Conservation (phyloP, 2,888 invertebrate species). For the Gisinianus flammeolus region DNA sequence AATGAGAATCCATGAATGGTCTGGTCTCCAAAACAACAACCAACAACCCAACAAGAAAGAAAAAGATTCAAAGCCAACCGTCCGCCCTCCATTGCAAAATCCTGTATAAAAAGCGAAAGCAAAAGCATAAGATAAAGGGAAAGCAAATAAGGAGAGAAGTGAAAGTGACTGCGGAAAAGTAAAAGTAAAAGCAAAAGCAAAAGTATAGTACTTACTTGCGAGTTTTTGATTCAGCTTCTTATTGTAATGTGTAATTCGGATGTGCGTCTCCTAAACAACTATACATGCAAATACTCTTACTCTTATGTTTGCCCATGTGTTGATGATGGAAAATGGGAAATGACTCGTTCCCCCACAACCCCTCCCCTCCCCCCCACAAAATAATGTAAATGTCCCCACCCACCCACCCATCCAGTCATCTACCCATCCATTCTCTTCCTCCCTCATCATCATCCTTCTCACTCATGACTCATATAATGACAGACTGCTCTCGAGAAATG, state of each 20-base stretch:
- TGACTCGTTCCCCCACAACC: too few species aligned
- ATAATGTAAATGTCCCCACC: too few species aligned
- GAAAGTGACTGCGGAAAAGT: too few species aligned
- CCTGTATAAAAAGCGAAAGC: not conserved
- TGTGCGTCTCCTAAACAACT: too few species aligned
- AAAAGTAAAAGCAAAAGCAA: too few species aligned
- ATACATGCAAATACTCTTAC: too few species aligned
- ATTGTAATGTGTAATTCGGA: too few species aligned
- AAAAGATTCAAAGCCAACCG: not conserved
- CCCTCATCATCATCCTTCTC: slow-evolving; percentile 3
- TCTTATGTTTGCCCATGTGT: too few species aligned
- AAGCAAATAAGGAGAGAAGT: not conserved
- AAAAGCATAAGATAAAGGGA: not conserved
- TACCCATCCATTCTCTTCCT: slow-evolving; percentile 1
- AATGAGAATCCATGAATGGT: slow-evolving; percentile 56
- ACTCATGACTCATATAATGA: slow-evolving; percentile 27
- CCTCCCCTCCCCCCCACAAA: too few species aligned
- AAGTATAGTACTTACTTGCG: too few species aligned
- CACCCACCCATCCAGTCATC: not conserved
- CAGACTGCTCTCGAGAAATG: slow-evolving; percentile 11
- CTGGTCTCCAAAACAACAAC: slow-evolving; percentile 29
- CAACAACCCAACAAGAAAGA: not conserved
- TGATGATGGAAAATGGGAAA: too few species aligned
- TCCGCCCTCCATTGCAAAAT: not conserved
- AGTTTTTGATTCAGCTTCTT: too few species aligned